Evolutionary conservation across 2,113 vertebrate genomes (phyloP), one percentile per base, ranked within the genome.

Genomic region (Aspiorhynchus laticeps): DNA sequence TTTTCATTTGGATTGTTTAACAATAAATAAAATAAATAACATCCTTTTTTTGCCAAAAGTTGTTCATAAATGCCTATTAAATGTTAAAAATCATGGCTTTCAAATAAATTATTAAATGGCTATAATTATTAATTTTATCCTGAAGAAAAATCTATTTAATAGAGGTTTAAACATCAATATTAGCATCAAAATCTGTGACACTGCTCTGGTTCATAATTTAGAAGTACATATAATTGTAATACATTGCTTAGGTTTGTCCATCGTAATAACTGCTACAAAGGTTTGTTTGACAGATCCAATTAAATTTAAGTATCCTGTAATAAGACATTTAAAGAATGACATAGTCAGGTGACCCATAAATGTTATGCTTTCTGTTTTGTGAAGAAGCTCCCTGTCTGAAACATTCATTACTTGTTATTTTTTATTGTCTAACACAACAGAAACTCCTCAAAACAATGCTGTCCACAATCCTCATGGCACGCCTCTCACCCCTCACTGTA

Each of bases 401-500:
- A 67, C 4, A 31, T 67, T 46, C 53, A 59, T n/a, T 28, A 19
- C n/a, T 46, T 33, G 61, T 24, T 11, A 9, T 51, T 28, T 79
- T 63, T 75, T 26, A 73, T 88, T 17, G 46, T 90, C 91, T 31
- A 86, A 91, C 0, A 90, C 93, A 69, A 78, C 88, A 7, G 85
- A 61, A 5, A 85, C 88, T 5, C 84, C 43, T 78, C 90, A 88
- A 81, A 88, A 90, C 0, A 92, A 92, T 89, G 83, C 87, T 2
- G 86, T 91, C 69, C 80, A 87, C 0, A 90, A 91, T 90, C 91
- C 91, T 41, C 80, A 92, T 63, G 4, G 85, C 85, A 48, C 33
- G 6, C n/a, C 10, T 59, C 24, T 80, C 31, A 24, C 76, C 8
- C 69, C 63, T 9, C 90, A 90, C 88, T 97, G 97, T 82, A 90